Conservation (phyloP, 2,113 vertebrate species). For the Circaetus cinerascens region DNA sequence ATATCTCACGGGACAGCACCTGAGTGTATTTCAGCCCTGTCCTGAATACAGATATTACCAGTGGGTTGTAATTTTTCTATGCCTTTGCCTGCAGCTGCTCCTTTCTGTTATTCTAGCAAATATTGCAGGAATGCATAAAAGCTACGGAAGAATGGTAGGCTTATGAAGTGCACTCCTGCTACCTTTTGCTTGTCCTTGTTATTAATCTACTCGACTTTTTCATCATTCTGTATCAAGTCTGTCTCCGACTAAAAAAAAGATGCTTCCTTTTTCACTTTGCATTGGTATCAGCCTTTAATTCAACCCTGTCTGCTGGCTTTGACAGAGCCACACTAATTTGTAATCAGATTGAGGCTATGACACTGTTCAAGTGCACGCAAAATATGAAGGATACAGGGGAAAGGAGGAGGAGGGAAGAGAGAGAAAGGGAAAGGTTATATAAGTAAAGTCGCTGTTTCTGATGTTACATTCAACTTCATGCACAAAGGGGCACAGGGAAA, state of each 20-base stretch:
- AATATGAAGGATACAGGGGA: not conserved
- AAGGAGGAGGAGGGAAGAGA: not conserved
- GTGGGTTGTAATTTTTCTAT: not conserved
- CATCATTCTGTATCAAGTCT: not conserved
- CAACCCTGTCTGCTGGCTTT: not conserved
- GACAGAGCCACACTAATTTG: not conserved
- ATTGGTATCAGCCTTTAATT: not conserved
- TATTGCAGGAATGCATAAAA: slow-evolving; percentile 9
- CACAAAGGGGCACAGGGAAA: not conserved
- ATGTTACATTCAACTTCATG: not conserved
- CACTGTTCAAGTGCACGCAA: not conserved
- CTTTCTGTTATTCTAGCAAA: slow-evolving; percentile 14
- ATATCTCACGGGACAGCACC: not conserved
- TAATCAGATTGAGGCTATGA: not conserved
- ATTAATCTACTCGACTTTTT: not conserved
- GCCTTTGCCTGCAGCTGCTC: slow-evolving; percentile 4
- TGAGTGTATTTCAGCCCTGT: not conserved
- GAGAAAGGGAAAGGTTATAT: not conserved
- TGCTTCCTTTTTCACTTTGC: not conserved
- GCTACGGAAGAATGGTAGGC: not conserved
- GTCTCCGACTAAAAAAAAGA: not conserved
- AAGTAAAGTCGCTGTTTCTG: not conserved
- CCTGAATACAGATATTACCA: not conserved
- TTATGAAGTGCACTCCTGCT: not conserved
- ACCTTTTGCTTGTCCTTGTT: not conserved